phyloP scores from a whole-genome alignment of 2,888 invertebrate species.

The Halictus ligatus region DNA sequence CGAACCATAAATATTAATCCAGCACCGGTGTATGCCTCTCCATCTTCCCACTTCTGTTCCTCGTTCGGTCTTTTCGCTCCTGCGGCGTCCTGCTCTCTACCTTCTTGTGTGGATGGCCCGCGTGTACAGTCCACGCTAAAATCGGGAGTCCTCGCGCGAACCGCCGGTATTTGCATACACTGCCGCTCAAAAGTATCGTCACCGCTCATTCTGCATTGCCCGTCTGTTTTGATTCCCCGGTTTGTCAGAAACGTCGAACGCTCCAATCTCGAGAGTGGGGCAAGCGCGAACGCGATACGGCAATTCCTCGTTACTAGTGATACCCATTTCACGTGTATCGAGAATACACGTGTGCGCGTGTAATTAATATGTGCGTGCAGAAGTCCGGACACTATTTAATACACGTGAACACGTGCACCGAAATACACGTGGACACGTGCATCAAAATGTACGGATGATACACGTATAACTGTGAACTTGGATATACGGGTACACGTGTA shows the following conservation, averaged over 20 bases:
- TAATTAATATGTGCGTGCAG: too few relatives aligned
- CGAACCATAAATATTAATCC: slow-evolving; percentile 78
- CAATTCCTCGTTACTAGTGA: too few relatives aligned
- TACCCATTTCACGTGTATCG: too few relatives aligned
- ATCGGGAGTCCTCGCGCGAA: slow-evolving; percentile 54
- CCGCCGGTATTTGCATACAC: slow-evolving; percentile 29
- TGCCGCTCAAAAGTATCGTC: neutral
- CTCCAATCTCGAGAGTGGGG: too few relatives aligned
- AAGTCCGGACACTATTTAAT: too few relatives aligned
- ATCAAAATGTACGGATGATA: too few relatives aligned
- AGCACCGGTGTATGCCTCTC: slow-evolving; percentile 45
- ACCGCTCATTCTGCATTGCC: neutral
- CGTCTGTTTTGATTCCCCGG: neutral
- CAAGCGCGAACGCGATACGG: too few relatives aligned
- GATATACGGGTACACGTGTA: too few relatives aligned
- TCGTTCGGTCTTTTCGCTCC: slow-evolving; percentile 24
- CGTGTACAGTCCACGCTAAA: slow-evolving; percentile 63
- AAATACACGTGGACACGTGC: too few relatives aligned
- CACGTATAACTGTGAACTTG: too few relatives aligned
- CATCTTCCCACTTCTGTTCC: slow-evolving; percentile 35
- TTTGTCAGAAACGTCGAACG: neutral
- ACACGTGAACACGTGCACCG: too few relatives aligned
- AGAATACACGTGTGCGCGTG: too few relatives aligned
- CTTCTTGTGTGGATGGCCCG: slow-evolving; percentile 40
- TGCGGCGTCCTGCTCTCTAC: slow-evolving; percentile 24